Base-by-base conservation (phyloP, 2,113 vertebrate species). In the Xyliphius kryptos region DNA sequence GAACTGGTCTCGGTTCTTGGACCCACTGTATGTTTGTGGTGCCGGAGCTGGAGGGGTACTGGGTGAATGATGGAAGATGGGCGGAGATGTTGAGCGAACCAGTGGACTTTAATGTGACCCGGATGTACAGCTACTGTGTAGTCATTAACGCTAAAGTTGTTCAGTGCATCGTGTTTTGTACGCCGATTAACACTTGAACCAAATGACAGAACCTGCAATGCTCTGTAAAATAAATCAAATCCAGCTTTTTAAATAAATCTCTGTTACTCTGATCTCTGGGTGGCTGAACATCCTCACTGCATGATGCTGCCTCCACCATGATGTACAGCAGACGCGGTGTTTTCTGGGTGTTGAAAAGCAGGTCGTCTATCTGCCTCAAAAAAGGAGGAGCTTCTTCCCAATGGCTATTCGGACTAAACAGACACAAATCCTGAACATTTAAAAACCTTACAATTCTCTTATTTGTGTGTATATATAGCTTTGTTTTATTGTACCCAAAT, bases 131-230 rank as follows among this genome's bases (percentile, higher is more conserved):
- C 77, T 77, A 22, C 53, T 80, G 56, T 77, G 56, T 75, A 76
- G 74, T 75, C 72, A 71, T 82, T 82, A 79, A 80, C 73, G 5
- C 67, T 71, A 76, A 66, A 61, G 74, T 74, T 73, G 62, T 58
- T 71, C 66, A 11, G 49, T 65, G 57, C 26, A 61, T 17, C 60
- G 63, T 5, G 63, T 82, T 83, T 76, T 87, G 79, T 84, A 81
- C 69, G 80, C 83, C 76, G 77, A 82, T 79, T 74, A 76, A 85
- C 76, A 80, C 69, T 80, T 81, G 81, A 86, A 85, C 79, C 83
- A 79, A 74, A 76, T 75, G 81, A 73, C 77, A 41, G 55, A 66
- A 74, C 69, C 66, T 80, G 49, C 64, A 75, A 75, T 72, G 73
- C 79, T 83, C 80, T 82, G 71, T 75, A 76, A 73, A 80, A 83